Percentiles rank a stretch among this genome's conserved stretches.
These are phyloP conservation scores for Ips nitidus DNA, from an alignment of 1,140 invertebrate genomes.

Conservation along the genomic window DNA sequence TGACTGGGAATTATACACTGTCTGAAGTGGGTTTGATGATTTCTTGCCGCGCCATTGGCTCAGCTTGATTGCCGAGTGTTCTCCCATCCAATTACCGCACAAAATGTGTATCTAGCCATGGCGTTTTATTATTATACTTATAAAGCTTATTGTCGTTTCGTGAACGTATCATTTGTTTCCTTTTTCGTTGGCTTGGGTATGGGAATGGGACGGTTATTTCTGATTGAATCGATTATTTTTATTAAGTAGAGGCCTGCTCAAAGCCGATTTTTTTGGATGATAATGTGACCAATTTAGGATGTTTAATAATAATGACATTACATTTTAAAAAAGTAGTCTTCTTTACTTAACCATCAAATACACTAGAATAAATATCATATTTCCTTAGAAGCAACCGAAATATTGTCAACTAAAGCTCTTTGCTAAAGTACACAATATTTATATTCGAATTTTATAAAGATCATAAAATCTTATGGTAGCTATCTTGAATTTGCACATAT, in stretches of 20 bases:
- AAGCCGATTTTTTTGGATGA: neutral
- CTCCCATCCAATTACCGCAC: constrained; percentile 39
- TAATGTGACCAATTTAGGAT: no score
- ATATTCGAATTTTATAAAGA: no score
- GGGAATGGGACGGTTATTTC: constrained; percentile 16
- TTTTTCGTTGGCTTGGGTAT: constrained; percentile 9
- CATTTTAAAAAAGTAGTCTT: no score
- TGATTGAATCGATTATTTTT: neutral
- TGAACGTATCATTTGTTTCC: constrained; percentile 32
- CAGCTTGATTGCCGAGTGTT: constrained; percentile 35
- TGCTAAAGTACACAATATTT: no score
- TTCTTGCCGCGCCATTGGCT: constrained; percentile 40
- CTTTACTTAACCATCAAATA: no score
- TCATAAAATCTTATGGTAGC: no score
- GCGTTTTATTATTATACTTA: constrained; percentile 35
- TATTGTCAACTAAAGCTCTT: no score
- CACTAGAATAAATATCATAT: no score
- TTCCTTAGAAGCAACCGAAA: no score
- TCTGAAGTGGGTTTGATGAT: constrained; percentile 31
- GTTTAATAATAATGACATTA: no score
- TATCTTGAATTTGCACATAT: no score
- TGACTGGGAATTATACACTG: constrained; percentile 47
- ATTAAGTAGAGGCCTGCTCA: neutral
- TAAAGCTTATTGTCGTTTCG: constrained; percentile 31
- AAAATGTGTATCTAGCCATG: constrained; percentile 36